phyloP scores from a whole-genome alignment of 1,140 invertebrate genomes.

The Gonioctena quinquepunctata region DNA sequence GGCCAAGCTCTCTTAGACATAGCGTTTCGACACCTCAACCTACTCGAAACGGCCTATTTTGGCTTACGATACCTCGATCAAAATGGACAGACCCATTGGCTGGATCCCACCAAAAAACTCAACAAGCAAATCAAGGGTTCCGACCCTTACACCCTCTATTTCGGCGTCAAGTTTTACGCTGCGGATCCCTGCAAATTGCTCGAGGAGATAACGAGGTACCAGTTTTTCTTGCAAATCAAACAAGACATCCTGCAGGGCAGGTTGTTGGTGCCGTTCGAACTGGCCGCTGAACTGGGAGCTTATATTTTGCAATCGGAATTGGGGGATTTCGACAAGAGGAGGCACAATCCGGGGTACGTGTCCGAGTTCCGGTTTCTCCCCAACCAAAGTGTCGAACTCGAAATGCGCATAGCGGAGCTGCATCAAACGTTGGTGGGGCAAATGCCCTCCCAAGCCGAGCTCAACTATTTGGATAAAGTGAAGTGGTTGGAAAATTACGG shows the following conservation, averaged over 20 bases:
- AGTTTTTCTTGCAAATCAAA: conserved; percentile 94
- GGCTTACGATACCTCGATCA: conserved; percentile 86
- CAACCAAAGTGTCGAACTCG: conserved; percentile 90
- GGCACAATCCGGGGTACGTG: conserved; percentile 89
- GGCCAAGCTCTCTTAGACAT: conserved; percentile 86
- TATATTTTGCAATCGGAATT: conserved; percentile 96
- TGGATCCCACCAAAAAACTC: conserved; percentile 83
- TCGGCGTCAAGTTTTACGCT: conserved; percentile 98
- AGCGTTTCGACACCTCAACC: conserved; percentile 86
- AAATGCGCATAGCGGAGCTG: conserved; percentile 84
- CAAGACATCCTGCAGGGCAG: conserved; percentile 92
- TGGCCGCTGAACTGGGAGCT: conserved; percentile 90
- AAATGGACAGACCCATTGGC: conserved; percentile 89
- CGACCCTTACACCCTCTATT: conserved; percentile 89
- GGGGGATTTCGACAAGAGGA: conserved; percentile 91
- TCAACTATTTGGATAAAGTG: conserved; percentile 90
- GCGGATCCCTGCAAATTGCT: conserved; percentile 94
- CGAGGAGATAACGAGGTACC: conserved; percentile 96
- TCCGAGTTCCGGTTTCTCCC: conserved; percentile 96
- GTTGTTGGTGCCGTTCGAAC: conserved; percentile 83
- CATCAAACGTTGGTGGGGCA: conserved; percentile 82
- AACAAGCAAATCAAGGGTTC: conserved; percentile 75
- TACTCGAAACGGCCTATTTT: conserved; percentile 92
- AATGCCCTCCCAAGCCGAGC: conserved; percentile 90
- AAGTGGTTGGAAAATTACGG: conserved; percentile 98